Evolutionary conservation across 2,797 vertebrate species (phyloP).

Genomic region (Eupleurogrammus muticus): DNA sequence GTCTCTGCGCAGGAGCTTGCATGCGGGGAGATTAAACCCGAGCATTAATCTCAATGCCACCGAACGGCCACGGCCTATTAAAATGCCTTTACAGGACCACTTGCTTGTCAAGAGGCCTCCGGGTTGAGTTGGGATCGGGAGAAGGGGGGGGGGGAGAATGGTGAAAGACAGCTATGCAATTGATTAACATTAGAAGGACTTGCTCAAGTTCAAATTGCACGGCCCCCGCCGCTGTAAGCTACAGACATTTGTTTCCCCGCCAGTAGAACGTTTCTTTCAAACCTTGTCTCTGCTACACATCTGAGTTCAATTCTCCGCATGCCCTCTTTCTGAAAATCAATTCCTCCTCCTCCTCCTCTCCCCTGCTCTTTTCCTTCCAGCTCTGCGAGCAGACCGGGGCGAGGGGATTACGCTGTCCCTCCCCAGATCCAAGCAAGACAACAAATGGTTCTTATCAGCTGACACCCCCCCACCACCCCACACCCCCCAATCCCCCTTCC

Average conservation of each 20-base stretch:
- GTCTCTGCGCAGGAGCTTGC: conserved; percentile 38
- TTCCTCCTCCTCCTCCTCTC: conserved; percentile 72
- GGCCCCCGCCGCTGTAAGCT: conserved; percentile 74
- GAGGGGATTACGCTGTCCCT: conserved; percentile 78
- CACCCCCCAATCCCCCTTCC: conserved; percentile 53
- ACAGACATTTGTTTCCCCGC: conserved; percentile 78
- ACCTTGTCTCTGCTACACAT: conserved; percentile 72
- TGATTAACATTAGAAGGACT: conserved; percentile 80
- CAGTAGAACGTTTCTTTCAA: conserved; percentile 74
- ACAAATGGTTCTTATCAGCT: conserved; percentile 82
- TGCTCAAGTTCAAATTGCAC: conserved; percentile 74
- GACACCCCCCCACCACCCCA: conserved; percentile 71
- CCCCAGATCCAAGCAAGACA: conserved; percentile 78
- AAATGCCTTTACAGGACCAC: conserved; percentile 71
- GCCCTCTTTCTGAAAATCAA: conserved; percentile 79
- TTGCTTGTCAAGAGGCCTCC: conserved; percentile 70
- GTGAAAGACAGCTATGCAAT: conserved; percentile 78
- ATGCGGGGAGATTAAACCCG: conserved; percentile 36
- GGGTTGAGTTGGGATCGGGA: conserved; percentile 48
- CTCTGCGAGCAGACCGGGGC: conserved; percentile 70
- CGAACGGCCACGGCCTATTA: conserved; percentile 62
- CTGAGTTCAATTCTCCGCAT: conserved; percentile 81
- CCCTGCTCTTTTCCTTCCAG: conserved; percentile 75
- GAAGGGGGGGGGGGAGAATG: conserved; percentile 40
- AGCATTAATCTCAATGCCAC: conserved; percentile 55